A percentile compares a stretch with the other conserved stretches of the same genome.
Evolutionary conservation across 2,113 vertebrate species (phyloP).

Genomic region (Sebastes schlegelii): DNA sequence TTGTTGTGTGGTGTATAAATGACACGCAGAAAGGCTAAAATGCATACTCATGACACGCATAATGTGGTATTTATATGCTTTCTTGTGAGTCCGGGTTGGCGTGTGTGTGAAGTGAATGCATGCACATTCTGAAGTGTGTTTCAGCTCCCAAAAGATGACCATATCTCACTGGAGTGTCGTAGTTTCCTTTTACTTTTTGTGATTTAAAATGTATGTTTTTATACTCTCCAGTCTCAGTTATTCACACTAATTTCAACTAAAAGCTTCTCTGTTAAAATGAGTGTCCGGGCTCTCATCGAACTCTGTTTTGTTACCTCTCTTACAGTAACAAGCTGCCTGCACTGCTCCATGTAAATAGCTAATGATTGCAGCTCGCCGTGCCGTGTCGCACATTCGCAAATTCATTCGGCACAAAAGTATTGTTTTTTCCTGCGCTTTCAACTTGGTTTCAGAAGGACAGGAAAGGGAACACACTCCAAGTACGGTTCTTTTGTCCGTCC

Average conservation of each 20-base stretch:
- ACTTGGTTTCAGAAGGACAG: conserved; percentile 18
- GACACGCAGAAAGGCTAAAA: no score
- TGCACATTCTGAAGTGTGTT: conserved; percentile 12
- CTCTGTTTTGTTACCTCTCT: neutral
- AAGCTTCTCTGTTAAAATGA: conserved; percentile 4
- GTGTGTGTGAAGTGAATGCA: no score
- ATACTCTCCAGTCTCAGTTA: neutral
- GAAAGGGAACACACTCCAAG: conserved; percentile 16
- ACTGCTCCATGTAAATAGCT: neutral
- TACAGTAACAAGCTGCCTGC: conserved; percentile 5
- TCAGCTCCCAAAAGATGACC: neutral
- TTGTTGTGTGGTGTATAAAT: no score
- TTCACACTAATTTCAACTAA: conserved; percentile 1
- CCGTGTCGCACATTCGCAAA: neutral
- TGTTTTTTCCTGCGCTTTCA: conserved; percentile 7
- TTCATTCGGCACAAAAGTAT: neutral
- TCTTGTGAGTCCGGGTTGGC: no score
- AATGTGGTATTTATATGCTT: neutral
- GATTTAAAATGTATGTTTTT: conserved; percentile 28
- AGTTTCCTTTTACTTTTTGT: neutral
- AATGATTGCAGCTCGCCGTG: conserved; percentile 13
- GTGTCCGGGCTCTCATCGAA: neutral
- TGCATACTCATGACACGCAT: no score
- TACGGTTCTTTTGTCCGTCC: conserved; percentile 8
- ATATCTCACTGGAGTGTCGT: neutral